phyloP scores from a whole-genome alignment of 23 tunicate species.

The Diplosoma virens region DNA sequence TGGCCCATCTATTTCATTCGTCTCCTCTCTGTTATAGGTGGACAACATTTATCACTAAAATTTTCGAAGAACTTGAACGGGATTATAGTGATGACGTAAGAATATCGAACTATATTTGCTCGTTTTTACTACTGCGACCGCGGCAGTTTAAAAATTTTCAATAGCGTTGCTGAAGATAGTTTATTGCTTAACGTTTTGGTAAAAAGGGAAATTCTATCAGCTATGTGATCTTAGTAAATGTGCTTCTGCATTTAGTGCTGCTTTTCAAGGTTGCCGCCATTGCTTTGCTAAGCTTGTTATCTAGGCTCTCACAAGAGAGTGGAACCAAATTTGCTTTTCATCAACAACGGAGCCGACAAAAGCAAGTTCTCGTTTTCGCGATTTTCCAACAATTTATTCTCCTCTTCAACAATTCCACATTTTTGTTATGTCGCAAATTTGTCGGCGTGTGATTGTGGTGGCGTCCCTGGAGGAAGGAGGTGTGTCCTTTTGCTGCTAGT shows the following conservation, averaged over 20 bases:
- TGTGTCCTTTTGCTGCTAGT: background rate
- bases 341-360: background rate
- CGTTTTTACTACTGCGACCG: no score
- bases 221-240: no score
- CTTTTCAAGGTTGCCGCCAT: background rate
- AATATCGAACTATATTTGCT: no score
- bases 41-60: background rate
- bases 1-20: background rate
- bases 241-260: no score
- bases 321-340: background rate
- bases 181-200: no score
- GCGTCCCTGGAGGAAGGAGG: background rate
- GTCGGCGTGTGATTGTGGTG: conserved; percentile 14
- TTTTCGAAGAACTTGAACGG: background rate
- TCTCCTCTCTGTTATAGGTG: conserved; percentile 11
- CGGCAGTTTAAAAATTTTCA: no score
- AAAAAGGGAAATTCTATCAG: no score
- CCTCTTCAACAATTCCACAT: conserved; percentile 8
- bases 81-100: background rate
- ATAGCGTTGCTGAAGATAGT: no score
- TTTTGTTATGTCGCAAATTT: background rate
- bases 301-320: background rate
- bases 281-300: background rate
- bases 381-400: background rate
- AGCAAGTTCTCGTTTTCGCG: background rate